These are phyloP conservation scores for Drosophila sp. DNA, from an alignment of 1,140 invertebrate genomes.

Conservation along the genomic window DNA sequence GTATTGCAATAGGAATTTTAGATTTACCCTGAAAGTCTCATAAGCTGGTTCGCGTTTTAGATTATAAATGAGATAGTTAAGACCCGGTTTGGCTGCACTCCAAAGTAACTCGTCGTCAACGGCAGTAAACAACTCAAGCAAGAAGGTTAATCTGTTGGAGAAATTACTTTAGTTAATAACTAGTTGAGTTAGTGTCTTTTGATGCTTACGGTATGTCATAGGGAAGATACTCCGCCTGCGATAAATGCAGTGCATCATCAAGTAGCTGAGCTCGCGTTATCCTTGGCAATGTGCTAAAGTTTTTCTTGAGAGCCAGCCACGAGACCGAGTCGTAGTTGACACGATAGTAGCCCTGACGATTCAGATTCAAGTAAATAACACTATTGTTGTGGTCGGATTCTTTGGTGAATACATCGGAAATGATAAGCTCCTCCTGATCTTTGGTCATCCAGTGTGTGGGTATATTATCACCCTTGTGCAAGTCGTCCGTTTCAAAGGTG, in stretches of 20 bases:
- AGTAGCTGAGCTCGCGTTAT: constrained; percentile 91
- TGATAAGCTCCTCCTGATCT: constrained; percentile 59
- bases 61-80: constrained; percentile 76
- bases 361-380: constrained; percentile 74
- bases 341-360: constrained; percentile 86
- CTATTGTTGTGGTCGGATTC: constrained; percentile 45
- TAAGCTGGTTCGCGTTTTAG: constrained; percentile 79
- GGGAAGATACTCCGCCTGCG: constrained; percentile 85
- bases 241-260: constrained; percentile 92
- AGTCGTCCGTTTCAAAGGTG: constrained; percentile 83
- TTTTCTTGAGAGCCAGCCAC: constrained; percentile 86
- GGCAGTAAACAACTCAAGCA: constrained; percentile 65
- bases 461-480: constrained; percentile 63
- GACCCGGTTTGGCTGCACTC: constrained; percentile 66
- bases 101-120: constrained; percentile 76
- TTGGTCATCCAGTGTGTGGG: constrained; percentile 73
- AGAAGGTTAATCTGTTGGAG: constrained; percentile 82
- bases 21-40: constrained; percentile 75
- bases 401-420: constrained; percentile 55
- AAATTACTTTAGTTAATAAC: neutral
- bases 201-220: constrained; percentile 84
- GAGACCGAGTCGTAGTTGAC: constrained; percentile 89
- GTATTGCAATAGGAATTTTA: no score
- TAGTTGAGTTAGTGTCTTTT: neutral
- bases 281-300: constrained; percentile 84